These are phyloP conservation scores for Peromyscus melanophrys DNA, from an alignment of 2,797 vertebrate genomes.

Conservation along the genomic window DNA sequence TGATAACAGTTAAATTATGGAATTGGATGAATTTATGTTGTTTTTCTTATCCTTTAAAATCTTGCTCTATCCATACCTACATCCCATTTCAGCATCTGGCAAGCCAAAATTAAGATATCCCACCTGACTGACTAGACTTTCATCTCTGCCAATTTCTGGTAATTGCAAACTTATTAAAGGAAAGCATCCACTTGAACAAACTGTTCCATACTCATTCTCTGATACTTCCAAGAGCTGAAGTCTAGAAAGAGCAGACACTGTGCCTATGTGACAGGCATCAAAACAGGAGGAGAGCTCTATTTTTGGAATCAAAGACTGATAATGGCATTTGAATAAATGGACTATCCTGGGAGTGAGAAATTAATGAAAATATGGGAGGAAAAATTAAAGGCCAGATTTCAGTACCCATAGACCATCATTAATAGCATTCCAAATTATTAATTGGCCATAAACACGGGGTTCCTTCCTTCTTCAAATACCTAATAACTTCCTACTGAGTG, in stretches of 20 bases:
- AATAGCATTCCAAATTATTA: neutral
- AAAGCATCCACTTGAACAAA: neutral
- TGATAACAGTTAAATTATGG: neutral
- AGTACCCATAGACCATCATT: neutral
- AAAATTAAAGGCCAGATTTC: neutral
- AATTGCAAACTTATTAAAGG: constrained; percentile 33
- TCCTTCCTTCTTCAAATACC: neutral
- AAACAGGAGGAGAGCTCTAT: neutral
- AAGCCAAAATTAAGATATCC: constrained; percentile 36
- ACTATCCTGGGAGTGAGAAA: neutral
- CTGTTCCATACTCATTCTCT: neutral
- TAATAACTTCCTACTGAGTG: neutral
- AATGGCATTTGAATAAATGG: neutral
- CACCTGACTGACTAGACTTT: neutral
- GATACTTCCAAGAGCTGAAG: neutral
- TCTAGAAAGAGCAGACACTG: neutral
- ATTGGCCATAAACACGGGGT: neutral
- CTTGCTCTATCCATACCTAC: neutral
- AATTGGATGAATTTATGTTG: neutral
- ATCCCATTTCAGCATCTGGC: neutral
- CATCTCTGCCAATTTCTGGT: neutral
- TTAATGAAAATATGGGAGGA: neutral
- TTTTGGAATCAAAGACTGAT: neutral
- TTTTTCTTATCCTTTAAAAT: neutral
- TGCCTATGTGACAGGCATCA: neutral